These are phyloP conservation scores for Pharmacophagus antenor DNA, from an alignment of 2,888 invertebrate species.

Conservation along the genomic window DNA sequence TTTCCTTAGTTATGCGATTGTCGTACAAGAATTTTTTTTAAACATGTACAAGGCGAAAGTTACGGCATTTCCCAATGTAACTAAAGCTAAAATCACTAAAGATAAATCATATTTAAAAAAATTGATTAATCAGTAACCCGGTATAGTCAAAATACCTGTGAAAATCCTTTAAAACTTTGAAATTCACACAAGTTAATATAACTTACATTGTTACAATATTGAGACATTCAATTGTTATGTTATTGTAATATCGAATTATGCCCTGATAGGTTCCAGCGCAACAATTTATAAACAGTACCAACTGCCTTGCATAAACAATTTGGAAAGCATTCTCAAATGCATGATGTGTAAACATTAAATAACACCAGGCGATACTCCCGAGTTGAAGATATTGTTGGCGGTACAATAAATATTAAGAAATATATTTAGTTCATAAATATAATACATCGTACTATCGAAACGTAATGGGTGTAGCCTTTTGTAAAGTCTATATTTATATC, in stretches of 20 bases:
- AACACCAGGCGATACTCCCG: constrained; percentile 42
- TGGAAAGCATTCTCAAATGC: constrained; percentile 50
- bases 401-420: constrained; percentile 39
- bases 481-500: constrained; percentile 27
- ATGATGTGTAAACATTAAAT: constrained; percentile 61
- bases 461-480: constrained; percentile 19
- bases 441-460: constrained; percentile 16
- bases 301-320: constrained; percentile 62
- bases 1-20: too few relatives aligned
- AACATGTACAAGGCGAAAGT: too few relatives aligned
- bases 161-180: too few relatives aligned
- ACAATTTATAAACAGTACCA: constrained; percentile 64
- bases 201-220: constrained; percentile 30
- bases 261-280: constrained; percentile 47
- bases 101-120: too few relatives aligned
- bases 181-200: not conserved
- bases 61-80: too few relatives aligned
- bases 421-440: constrained; percentile 26
- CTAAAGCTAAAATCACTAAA: too few relatives aligned
- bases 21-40: too few relatives aligned
- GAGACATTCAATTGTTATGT: constrained; percentile 35
- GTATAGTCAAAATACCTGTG: too few relatives aligned
- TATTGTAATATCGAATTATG: constrained; percentile 39
- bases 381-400: constrained; percentile 57
- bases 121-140: too few relatives aligned